Percentiles rank a stretch among this genome's conserved stretches.
phyloP scores from a whole-genome alignment of 2,797 vertebrate genomes.

The Premnoplex brunnescens region DNA sequence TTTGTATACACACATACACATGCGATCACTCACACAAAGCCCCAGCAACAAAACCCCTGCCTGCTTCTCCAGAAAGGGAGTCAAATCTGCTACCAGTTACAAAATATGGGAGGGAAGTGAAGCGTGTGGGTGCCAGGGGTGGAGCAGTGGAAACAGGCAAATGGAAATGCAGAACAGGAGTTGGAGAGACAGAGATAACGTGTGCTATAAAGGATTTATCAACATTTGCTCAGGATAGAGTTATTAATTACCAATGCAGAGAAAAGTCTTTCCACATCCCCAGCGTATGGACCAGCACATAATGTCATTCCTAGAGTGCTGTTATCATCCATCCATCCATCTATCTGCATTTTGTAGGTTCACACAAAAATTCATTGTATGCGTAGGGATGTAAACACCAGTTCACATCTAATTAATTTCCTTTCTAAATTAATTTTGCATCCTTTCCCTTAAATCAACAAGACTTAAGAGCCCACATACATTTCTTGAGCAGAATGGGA shows the following conservation, averaged over 20 bases:
- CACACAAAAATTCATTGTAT: neutral
- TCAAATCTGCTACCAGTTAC: conserved; percentile 29
- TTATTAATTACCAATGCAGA: conserved; percentile 60
- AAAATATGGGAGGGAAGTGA: conserved; percentile 40
- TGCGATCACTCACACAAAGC: conserved; percentile 43
- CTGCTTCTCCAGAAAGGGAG: conserved; percentile 36
- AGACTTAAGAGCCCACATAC: neutral
- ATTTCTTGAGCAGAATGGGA: neutral
- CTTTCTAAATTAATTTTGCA: conserved; percentile 47
- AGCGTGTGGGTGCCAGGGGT: conserved; percentile 8
- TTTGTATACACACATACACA: conserved; percentile 32
- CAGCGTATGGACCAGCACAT: conserved; percentile 4
- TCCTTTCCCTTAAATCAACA: conserved; percentile 36
- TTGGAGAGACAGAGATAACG: conserved; percentile 40
- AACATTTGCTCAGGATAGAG: conserved; percentile 53
- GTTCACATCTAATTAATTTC: conserved; percentile 52
- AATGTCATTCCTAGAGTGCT: conserved; percentile 44
- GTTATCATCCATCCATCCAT: conserved; percentile 8
- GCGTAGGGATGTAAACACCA: conserved; percentile 26
- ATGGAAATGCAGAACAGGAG: conserved; percentile 54
- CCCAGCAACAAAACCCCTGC: conserved; percentile 37
- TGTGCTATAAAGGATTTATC: conserved; percentile 41
- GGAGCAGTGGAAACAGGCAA: conserved; percentile 41
- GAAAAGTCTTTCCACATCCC: conserved; percentile 32
- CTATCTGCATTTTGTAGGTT: conserved; percentile 18